A percentile compares a stretch with the other conserved stretches of the same genome.
These are phyloP conservation scores for Tapera naevia DNA, from an alignment of 2,797 vertebrate species.

Conservation along the genomic window DNA sequence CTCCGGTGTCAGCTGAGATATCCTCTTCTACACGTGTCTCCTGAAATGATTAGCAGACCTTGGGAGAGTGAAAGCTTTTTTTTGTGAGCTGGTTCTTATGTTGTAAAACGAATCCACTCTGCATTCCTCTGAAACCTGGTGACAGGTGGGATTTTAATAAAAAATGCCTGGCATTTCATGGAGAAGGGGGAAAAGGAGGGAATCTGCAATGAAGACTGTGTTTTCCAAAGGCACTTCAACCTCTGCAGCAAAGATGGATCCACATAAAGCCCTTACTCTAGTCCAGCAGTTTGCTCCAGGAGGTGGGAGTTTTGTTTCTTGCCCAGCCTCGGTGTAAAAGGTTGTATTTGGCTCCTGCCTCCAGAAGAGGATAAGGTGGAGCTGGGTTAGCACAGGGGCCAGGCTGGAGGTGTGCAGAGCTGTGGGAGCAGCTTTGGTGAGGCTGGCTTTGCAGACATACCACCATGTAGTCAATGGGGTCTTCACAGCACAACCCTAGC, in stretches of 20 bases:
- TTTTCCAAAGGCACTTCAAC: background rate
- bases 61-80: constrained; percentile 25
- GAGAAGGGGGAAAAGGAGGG: background rate
- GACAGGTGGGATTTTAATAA: background rate
- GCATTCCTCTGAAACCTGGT: background rate
- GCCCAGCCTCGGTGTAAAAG: background rate
- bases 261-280: background rate
- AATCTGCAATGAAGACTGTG: background rate
- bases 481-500: background rate
- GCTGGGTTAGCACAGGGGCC: background rate
- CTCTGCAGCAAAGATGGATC: background rate
- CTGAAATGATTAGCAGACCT: constrained; percentile 52
- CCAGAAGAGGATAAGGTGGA: too few relatives aligned
- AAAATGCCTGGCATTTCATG: background rate
- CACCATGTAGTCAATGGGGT: fast-evolving
- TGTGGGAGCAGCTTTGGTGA: background rate
- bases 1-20: constrained; percentile 43
- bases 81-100: constrained; percentile 42
- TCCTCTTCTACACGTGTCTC: constrained; percentile 47
- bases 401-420: background rate
- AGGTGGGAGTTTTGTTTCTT: background rate
- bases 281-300: background rate
- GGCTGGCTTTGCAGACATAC: background rate
- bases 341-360: fast-evolving
- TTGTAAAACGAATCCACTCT: constrained; percentile 5